phyloP scores from a whole-genome alignment of 2,888 invertebrate species.

The Miltochrista miniata region DNA sequence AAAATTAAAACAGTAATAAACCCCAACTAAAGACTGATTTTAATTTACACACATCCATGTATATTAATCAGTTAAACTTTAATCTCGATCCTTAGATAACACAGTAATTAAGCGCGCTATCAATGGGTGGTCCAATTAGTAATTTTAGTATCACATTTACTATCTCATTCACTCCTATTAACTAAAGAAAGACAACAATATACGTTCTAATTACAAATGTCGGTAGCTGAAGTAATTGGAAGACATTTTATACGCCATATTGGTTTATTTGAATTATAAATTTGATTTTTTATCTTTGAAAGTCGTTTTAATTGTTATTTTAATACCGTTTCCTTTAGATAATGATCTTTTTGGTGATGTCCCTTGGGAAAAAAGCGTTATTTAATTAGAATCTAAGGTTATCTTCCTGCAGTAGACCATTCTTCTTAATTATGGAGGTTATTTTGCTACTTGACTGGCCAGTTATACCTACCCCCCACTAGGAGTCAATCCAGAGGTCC shows the following conservation, averaged over 20 bases:
- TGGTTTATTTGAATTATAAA: slow-evolving; percentile 26
- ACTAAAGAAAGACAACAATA: slow-evolving; percentile 30
- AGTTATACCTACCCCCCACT: too few species aligned
- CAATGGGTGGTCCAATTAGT: slow-evolving; percentile 65
- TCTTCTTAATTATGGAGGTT: too few species aligned
- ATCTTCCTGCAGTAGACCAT: too few species aligned
- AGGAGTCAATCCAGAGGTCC: too few species aligned
- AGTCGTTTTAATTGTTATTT: slow-evolving; percentile 5
- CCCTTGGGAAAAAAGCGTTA: too few species aligned
- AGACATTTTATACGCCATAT: slow-evolving; percentile 44
- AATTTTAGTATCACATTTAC: slow-evolving; percentile 29
- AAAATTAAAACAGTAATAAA: background rate
- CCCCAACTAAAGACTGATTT: slow-evolving; percentile 1
- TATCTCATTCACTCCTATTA: slow-evolving; percentile 8
- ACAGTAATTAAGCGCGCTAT: slow-evolving; percentile 38
- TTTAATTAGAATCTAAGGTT: too few species aligned
- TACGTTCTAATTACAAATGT: slow-evolving; percentile 15
- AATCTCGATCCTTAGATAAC: slow-evolving; percentile 28
- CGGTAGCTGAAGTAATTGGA: slow-evolving; percentile 51
- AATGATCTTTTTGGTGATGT: too few species aligned
- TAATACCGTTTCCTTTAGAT: background rate
- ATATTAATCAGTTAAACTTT: slow-evolving; percentile 32
- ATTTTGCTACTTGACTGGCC: too few species aligned
- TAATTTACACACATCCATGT: slow-evolving; percentile 22
- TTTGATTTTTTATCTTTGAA: slow-evolving; percentile 18